phyloP scores from a whole-genome alignment of 2,888 invertebrate species.

The Tromatobia lineatoria region DNA sequence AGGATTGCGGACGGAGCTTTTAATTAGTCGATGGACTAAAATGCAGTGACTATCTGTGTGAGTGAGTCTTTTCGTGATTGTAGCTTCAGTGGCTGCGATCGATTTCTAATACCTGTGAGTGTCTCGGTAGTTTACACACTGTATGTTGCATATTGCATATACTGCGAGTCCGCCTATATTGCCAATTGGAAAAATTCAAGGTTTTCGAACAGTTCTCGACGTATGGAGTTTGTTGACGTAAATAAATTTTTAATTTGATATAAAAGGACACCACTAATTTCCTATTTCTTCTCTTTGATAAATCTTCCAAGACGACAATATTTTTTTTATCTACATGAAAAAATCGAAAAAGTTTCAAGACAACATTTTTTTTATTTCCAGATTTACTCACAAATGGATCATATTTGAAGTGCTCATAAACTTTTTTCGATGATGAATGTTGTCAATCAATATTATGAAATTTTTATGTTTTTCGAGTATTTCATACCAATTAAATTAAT shows the following conservation, averaged over 20 bases:
- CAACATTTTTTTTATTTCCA: no score
- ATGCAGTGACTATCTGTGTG: conserved; percentile 13
- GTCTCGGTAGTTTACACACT: conserved; percentile 60
- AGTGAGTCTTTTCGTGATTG: neutral
- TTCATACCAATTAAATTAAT: no score
- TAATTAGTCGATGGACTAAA: conserved; percentile 73
- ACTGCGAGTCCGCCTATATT: neutral
- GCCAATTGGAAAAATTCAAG: neutral
- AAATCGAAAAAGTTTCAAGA: no score
- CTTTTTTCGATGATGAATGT: no score
- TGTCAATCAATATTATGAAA: no score
- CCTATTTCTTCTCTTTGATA: no score
- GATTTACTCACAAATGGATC: no score
- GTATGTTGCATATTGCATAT: neutral
- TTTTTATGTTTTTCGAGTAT: no score
- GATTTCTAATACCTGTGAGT: conserved; percentile 77
- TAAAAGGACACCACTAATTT: no score
- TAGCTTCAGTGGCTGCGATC: conserved; percentile 65
- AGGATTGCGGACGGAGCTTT: conserved; percentile 61
- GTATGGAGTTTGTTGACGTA: neutral
- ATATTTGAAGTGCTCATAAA: no score
- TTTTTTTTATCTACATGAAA: no score
- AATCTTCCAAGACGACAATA: no score
- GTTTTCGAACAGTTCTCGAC: neutral
- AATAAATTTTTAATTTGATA: neutral